These are phyloP conservation scores for Drosophila stalkeri DNA, from an alignment of 2,888 invertebrate genomes.

Conservation along the genomic window DNA sequence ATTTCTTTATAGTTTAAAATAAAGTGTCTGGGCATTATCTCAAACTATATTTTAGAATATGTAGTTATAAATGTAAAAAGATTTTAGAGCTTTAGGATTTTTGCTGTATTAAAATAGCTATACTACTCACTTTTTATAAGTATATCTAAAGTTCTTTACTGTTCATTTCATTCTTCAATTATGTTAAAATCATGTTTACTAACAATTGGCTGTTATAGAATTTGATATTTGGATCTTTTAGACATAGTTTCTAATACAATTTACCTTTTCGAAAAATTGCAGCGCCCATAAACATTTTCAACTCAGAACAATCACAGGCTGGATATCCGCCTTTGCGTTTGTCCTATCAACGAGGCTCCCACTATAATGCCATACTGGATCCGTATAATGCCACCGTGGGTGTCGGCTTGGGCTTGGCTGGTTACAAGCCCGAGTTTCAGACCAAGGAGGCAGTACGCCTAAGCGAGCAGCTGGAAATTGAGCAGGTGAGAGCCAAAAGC, in stretches of 20 bases:
- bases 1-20: too few species aligned
- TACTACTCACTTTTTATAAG: too few species aligned
- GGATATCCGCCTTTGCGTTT: slow-evolving; percentile 92
- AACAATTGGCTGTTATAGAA: too few species aligned
- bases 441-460: slow-evolving; percentile 91
- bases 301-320: slow-evolving; percentile 89
- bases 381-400: slow-evolving; percentile 93
- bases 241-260: not conserved
- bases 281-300: slow-evolving; percentile 95
- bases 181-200: not conserved
- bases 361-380: slow-evolving; percentile 95
- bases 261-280: slow-evolving; percentile 47
- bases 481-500: slow-evolving; percentile 87
- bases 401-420: slow-evolving; percentile 93
- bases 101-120: too few species aligned
- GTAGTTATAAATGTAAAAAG: too few species aligned
- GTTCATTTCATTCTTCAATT: too few species aligned
- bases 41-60: too few species aligned
- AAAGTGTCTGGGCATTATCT: too few species aligned
- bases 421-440: slow-evolving; percentile 90
- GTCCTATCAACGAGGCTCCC: slow-evolving; percentile 94
- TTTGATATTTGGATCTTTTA: too few species aligned
- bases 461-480: slow-evolving; percentile 92
- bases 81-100: too few species aligned
- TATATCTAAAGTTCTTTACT: too few species aligned